Conservation (phyloP, 2,113 vertebrate species). For the Silurus glanis region DNA sequence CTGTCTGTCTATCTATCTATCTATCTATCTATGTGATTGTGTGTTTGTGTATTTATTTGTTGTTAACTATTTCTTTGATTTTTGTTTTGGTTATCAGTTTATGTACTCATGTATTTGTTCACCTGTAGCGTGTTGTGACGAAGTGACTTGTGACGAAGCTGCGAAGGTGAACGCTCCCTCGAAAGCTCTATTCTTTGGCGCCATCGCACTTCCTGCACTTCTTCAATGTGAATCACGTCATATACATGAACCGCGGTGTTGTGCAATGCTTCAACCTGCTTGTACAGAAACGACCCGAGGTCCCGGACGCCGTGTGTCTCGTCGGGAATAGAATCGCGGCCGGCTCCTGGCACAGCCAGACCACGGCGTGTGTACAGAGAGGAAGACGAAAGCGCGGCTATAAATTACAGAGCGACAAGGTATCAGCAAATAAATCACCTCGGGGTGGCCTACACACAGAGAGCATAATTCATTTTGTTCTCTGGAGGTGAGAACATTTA, state of each 20-base stretch:
- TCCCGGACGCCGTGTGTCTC: conserved; percentile 33
- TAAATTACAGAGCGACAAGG: conserved; percentile 60
- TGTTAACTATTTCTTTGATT: not conserved
- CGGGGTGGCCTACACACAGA: conserved; percentile 53
- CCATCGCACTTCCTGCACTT: not conserved
- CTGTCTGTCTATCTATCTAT: too few relatives aligned
- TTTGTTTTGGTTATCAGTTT: not conserved
- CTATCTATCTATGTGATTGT: too few relatives aligned
- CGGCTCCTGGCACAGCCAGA: conserved; percentile 28
- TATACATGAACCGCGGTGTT: not conserved
- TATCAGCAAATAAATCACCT: conserved; percentile 63
- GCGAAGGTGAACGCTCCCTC: not conserved
- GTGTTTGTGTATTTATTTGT: too few relatives aligned
- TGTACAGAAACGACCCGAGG: conserved; percentile 33
- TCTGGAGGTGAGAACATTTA: conserved; percentile 56
- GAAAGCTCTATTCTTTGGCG: not conserved
- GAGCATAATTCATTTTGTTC: conserved; percentile 57
- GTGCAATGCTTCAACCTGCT: not conserved
- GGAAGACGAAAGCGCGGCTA: conserved; percentile 56
- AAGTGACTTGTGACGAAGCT: not conserved
- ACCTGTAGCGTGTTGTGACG: not conserved
- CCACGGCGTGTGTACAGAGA: conserved; percentile 55
- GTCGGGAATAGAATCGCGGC: conserved; percentile 46
- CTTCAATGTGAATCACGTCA: too few relatives aligned
- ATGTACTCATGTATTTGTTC: not conserved